Base-by-base conservation (phyloP, 2,113 vertebrate species). In the Craseonycteris thonglongyai region DNA sequence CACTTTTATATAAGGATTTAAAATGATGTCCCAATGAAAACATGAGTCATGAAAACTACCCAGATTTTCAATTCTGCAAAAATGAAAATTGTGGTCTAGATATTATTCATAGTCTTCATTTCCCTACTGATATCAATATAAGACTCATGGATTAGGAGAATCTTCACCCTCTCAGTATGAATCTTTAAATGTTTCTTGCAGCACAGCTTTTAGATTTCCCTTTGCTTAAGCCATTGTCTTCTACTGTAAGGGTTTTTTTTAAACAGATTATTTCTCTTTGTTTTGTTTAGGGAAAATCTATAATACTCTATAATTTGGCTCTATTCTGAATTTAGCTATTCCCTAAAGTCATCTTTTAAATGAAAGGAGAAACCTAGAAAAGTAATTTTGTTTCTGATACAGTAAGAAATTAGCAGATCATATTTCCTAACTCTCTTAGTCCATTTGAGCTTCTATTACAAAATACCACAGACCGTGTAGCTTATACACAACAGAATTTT, bases 261-360 rank as follows among this genome's bases (percentile, higher is more conserved):
- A 78, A 84, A 81, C 18, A 93, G 74, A 49, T 68, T 47, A 47
- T 71, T 91, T 83, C 12, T 59, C 24, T 71, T 68, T 65, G 12
- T 79, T 89, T 93, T 84, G 5, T 33, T 95, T 42, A 47, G 63
- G 82, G 83, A 95, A 95, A 94, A 95, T 90, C 89, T 42, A 45
- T 56, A 58, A 63, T 9, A 71, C 51, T 91, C 79, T 87, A 59
- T 79, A 51, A 86, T 74, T 83, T 94, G 84, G 33, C 72, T 82
- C 30, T 88, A 38, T 59, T 92, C 84, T 90, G 71, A 93, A 68
- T 33, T 93, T 90, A 87, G 58, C n/a, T 80, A 28, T 95, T 76
- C 66, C 81, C 49, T 88, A 72, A 85, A 95, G 58, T 61, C 92
- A 79, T 79, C 71, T 76, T 93, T 85, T 81, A 92, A 93, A 75